Evolutionary conservation across 2,888 invertebrate species (phyloP).

Genomic region (Ectropis crepuscularia): DNA sequence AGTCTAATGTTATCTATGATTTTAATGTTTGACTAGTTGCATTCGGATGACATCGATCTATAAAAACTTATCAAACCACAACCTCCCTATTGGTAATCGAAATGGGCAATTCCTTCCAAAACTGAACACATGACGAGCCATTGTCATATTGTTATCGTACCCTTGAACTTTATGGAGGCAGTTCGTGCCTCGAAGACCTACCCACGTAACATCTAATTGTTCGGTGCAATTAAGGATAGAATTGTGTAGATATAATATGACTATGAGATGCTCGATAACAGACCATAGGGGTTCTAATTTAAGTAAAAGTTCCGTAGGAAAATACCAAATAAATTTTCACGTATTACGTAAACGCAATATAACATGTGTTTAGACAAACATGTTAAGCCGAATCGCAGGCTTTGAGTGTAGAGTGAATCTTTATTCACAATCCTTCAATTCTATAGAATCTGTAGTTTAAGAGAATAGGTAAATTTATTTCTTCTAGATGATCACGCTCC

Average conservation of each 20-base stretch:
- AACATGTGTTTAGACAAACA: too few relatives aligned
- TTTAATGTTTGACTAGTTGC: too few relatives aligned
- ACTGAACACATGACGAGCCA: constrained; percentile 41
- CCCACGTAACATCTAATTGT: constrained; percentile 22
- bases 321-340: constrained; percentile 4
- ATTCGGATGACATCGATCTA: not conserved
- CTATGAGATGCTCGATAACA: constrained; percentile 31
- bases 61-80: constrained; percentile 14
- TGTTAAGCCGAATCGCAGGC: too few relatives aligned
- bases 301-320: constrained; percentile 5
- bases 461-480: too few relatives aligned
- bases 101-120: constrained; percentile 42
- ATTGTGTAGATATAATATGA: constrained; percentile 30
- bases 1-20: too few relatives aligned
- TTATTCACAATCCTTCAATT: too few relatives aligned
- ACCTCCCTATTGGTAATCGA: constrained; percentile 25
- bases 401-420: too few relatives aligned
- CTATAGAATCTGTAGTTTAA: too few relatives aligned
- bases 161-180: constrained; percentile 40
- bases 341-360: too few relatives aligned
- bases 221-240: constrained; percentile 26
- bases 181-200: constrained; percentile 11
- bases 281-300: constrained; percentile 13
- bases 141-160: constrained; percentile 45
- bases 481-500: too few relatives aligned